Conservation (phyloP, 1,140 invertebrate species). For the Sycophaga agraensis region DNA sequence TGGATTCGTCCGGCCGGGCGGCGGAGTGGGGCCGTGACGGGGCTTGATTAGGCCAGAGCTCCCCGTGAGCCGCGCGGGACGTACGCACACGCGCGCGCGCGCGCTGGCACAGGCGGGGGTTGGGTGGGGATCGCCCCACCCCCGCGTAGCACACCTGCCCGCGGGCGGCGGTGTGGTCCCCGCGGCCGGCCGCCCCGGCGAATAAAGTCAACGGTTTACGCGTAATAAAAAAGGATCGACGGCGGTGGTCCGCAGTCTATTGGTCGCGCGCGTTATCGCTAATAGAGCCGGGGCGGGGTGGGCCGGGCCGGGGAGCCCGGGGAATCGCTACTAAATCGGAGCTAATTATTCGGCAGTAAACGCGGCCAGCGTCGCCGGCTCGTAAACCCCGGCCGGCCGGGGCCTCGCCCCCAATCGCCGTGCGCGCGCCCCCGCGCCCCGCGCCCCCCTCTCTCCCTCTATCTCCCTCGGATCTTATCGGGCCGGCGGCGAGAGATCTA, state of each 20-base stretch:
- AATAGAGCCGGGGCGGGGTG: too few species aligned
- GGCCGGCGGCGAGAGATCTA: constrained; percentile 19
- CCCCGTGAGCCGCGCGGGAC: too few species aligned
- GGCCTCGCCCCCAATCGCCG: not conserved
- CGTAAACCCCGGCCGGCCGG: constrained; percentile 37
- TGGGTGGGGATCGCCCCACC: too few species aligned
- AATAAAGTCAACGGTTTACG: constrained; percentile 55
- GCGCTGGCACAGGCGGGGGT: constrained; percentile 15
- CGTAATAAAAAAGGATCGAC: constrained; percentile 50
- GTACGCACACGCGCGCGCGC: too few species aligned
- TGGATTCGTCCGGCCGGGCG: constrained; percentile 8
- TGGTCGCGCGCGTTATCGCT: constrained; percentile 33
- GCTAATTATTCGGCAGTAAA: constrained; percentile 56
- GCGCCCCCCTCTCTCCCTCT: not conserved
- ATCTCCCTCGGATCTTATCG: constrained; percentile 28
- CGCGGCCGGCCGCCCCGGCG: constrained; percentile 17
- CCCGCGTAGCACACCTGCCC: too few species aligned
- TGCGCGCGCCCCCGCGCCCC: not conserved
- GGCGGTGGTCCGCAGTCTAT: constrained; percentile 41
- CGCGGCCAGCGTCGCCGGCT: constrained; percentile 44
- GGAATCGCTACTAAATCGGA: constrained; percentile 54
- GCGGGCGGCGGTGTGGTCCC: too few species aligned
- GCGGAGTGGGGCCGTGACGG: not conserved
- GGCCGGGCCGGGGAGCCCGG: too few species aligned
- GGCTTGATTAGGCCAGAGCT: not conserved